These are phyloP conservation scores for Cheilosia impressa DNA, from an alignment of 2,888 invertebrate genomes.

Conservation along the genomic window DNA sequence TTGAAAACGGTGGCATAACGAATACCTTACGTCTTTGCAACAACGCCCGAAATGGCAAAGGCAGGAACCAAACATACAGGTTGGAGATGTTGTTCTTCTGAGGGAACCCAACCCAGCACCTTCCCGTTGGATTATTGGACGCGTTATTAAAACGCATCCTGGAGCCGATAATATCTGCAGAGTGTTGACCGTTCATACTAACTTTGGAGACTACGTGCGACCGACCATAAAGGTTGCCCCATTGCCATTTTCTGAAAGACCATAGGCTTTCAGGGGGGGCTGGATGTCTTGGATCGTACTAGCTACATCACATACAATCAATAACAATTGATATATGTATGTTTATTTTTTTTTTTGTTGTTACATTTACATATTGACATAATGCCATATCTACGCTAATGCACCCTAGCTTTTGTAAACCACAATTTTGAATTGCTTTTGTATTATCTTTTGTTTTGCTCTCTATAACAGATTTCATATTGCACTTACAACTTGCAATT, in stretches of 20 bases:
- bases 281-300: background rate
- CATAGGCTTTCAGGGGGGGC: constrained; percentile 39
- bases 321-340: too few relatives aligned
- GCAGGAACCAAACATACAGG: background rate
- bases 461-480: too few relatives aligned
- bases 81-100: constrained; percentile 9
- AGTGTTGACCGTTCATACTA: constrained; percentile 33
- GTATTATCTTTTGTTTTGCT: too few relatives aligned
- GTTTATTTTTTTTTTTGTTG: too few relatives aligned
- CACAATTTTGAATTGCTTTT: too few relatives aligned
- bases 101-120: constrained; percentile 31
- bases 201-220: constrained; percentile 24
- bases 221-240: constrained; percentile 18
- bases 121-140: constrained; percentile 8
- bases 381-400: too few relatives aligned
- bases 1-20: constrained; percentile 33
- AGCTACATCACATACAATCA: too few relatives aligned
- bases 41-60: constrained; percentile 42
- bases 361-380: too few relatives aligned
- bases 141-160: background rate
- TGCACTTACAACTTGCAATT: too few relatives aligned
- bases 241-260: constrained; percentile 42
- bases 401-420: too few relatives aligned
- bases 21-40: constrained; percentile 38
- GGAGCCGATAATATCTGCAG: constrained; percentile 22